Conservation (phyloP, 1,140 invertebrate genomes). For the Sipha flava region DNA sequence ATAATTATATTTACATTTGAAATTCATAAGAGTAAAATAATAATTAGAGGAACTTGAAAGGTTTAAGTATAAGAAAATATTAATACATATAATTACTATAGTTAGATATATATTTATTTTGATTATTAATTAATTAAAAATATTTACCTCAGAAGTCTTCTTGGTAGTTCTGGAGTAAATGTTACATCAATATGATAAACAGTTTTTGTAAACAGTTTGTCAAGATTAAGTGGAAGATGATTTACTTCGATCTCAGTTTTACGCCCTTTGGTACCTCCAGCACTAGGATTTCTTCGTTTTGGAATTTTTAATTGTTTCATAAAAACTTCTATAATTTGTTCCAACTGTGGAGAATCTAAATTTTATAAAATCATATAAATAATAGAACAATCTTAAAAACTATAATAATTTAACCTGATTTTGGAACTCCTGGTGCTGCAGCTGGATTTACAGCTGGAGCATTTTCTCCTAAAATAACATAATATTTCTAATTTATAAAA, state of each 20-base stretch:
- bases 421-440: neutral
- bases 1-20: too few species aligned
- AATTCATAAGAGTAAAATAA: too few species aligned
- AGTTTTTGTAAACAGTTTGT: conserved; percentile 42
- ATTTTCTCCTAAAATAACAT: neutral
- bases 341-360: neutral
- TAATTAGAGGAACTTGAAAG: too few species aligned
- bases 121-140: neutral
- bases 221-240: conserved; percentile 49
- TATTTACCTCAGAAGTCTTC: conserved; percentile 44
- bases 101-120: too few species aligned
- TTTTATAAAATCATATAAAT: neutral
- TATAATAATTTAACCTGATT: neutral
- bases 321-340: neutral
- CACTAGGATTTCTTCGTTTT: neutral
- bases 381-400: neutral
- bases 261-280: conserved; percentile 45
- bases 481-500: too few species aligned
- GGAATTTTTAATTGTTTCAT: neutral
- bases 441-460: neutral
- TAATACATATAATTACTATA: too few species aligned
- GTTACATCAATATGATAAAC: conserved; percentile 50
- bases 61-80: too few species aligned
- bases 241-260: conserved; percentile 49
- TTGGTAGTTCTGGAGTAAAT: conserved; percentile 48